Percentiles rank a stretch among this genome's conserved stretches.
These are phyloP conservation scores for Eupithecia pulchellata DNA, from an alignment of 2,888 invertebrate species.

Conservation along the genomic window DNA sequence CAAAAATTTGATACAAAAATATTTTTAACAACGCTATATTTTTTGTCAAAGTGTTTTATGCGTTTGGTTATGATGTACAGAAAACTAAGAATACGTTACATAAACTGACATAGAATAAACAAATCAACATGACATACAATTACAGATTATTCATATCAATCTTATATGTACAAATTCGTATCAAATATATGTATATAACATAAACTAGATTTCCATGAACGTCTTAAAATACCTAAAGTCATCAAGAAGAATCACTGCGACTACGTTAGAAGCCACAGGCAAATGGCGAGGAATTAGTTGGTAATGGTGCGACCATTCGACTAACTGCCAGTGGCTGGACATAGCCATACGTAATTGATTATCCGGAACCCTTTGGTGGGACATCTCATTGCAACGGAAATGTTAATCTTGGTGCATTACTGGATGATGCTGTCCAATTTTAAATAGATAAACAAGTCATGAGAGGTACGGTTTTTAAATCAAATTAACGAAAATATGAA, in stretches of 20 bases:
- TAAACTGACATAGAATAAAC: background rate
- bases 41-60: background rate
- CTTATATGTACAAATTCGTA: background rate
- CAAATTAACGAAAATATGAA: background rate
- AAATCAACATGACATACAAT: background rate
- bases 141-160: background rate
- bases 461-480: background rate
- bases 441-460: background rate
- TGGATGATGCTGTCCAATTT: background rate
- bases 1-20: too few species aligned
- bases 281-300: conserved; percentile 83
- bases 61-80: background rate
- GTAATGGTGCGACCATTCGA: conserved; percentile 83
- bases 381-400: conserved; percentile 14
- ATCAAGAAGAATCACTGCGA: conserved; percentile 53
- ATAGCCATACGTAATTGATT: conserved; percentile 79
- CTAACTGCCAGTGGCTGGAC: conserved; percentile 78
- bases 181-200: background rate
- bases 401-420: conserved; percentile 8
- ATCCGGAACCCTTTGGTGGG: conserved; percentile 62
- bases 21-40: background rate
- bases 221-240: conserved; percentile 39
- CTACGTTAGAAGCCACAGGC: conserved; percentile 75
- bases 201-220: conserved; percentile 22
- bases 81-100: background rate